Evolutionary conservation across 2,888 invertebrate genomes (phyloP), one percentile per base, ranked within the genome.

Genomic region (Hydropsyche betteni): DNA sequence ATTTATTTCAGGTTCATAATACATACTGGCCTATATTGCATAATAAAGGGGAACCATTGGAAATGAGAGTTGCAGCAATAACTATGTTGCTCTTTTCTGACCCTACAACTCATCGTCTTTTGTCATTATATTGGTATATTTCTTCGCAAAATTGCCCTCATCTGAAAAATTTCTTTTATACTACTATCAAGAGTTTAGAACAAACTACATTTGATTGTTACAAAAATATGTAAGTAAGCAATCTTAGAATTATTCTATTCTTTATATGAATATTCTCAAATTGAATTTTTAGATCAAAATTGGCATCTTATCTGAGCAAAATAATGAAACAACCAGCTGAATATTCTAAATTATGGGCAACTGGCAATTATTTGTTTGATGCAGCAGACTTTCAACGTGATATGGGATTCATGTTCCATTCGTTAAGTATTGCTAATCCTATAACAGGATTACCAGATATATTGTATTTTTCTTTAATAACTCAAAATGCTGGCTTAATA

Each of bases 291-390:
- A 92, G 92, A 50, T 89, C 91, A 0, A 88, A 88, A 76, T 88
- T 91, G 80, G 88, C 92, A 0, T 89, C 91, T 0, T 92, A 92
- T 80, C 88, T 93, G 78, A 87, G 89, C 2, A 89, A 90, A 44
- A 88, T 91, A 80, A 86, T 92, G 0, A 76, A 74, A 70, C 86
- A 88, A 0, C 87, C 88, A 80, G 89, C 90, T 0, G 87, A 88
- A 6, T 86, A 86, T 0, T 83, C 84, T 8, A 86, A 89, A 5
- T 89, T 89, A 80, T 91, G 92, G 89, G 89, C 91, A 0, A 92
- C 92, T 0, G 92, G 92, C 38, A 93, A 93, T 83, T 91, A 92
- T 81, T 87, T 93, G 75, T 88, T 92, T 80, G 92, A 92, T 78
- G 90, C 90, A 80, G 89, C 90, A n/a, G 90, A 91, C 80, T 88